phyloP scores from a whole-genome alignment of 2,888 invertebrate species.

The Dendrolimus pini region DNA sequence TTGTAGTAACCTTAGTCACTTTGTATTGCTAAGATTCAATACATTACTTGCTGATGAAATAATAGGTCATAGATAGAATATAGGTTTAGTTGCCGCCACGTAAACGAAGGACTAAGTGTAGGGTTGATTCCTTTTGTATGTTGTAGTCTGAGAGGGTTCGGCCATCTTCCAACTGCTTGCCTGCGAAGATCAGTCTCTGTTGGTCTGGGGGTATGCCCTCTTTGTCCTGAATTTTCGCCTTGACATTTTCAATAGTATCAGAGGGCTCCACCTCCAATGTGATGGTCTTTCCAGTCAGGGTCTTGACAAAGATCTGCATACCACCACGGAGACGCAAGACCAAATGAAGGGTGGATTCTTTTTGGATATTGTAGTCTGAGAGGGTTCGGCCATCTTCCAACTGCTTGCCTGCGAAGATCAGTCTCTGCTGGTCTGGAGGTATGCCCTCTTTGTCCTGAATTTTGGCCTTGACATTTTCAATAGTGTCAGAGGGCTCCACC shows the following conservation, averaged over 20 bases:
- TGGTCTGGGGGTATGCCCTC: conserved; percentile 45
- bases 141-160: conserved; percentile 41
- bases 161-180: conserved; percentile 40
- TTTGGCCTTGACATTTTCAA: conserved; percentile 40
- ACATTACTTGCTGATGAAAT: too few species aligned
- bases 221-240: conserved; percentile 42
- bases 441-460: conserved; percentile 43
- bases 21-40: too few species aligned
- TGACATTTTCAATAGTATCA: conserved; percentile 40
- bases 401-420: conserved; percentile 40
- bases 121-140: conserved; percentile 31
- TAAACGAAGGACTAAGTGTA: conserved; percentile 23
- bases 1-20: too few species aligned
- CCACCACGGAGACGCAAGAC: conserved; percentile 36
- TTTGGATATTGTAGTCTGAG: conserved; percentile 40
- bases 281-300: conserved; percentile 39
- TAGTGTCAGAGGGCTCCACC: conserved; percentile 38
- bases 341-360: conserved; percentile 36
- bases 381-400: conserved; percentile 39
- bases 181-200: conserved; percentile 39
- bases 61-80: neutral
- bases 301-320: conserved; percentile 44
- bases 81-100: conserved; percentile 22
- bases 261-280: conserved; percentile 36
- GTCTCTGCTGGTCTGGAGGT: conserved; percentile 38